phyloP scores from a whole-genome alignment of 2,797 vertebrate genomes.

The Melanotaenia maccullochi region DNA sequence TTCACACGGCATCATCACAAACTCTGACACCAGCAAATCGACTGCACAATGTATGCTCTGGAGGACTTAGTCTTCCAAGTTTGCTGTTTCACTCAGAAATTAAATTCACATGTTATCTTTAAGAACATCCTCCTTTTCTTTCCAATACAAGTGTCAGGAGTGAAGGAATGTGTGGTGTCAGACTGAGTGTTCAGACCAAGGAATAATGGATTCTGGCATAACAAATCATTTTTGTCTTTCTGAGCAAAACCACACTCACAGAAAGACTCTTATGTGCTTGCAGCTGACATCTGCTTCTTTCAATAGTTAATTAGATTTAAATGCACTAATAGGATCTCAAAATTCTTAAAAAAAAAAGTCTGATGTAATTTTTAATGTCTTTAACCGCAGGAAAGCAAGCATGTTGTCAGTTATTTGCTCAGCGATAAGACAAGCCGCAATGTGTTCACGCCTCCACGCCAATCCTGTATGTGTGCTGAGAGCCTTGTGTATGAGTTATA shows the following conservation, averaged over 20 bases:
- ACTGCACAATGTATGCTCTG: slow-evolving; percentile 61
- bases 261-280: slow-evolving; percentile 14
- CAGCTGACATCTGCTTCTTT: slow-evolving; percentile 30
- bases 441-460: slow-evolving; percentile 41
- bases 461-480: slow-evolving; percentile 62
- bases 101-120: slow-evolving; percentile 68
- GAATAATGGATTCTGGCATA: slow-evolving; percentile 57
- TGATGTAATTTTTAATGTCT: slow-evolving; percentile 46
- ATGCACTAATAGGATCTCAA: slow-evolving; percentile 30
- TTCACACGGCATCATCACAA: slow-evolving; percentile 66
- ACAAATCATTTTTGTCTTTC: slow-evolving; percentile 39
- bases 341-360: slow-evolving; percentile 36
- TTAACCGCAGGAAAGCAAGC: slow-evolving; percentile 37
- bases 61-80: slow-evolving; percentile 50
- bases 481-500: slow-evolving; percentile 59
- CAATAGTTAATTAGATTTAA: slow-evolving; percentile 36
- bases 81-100: slow-evolving; percentile 66
- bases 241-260: slow-evolving; percentile 42
- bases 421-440: slow-evolving; percentile 34
- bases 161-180: slow-evolving; percentile 45
- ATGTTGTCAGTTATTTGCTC: slow-evolving; percentile 37
- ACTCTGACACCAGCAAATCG: slow-evolving; percentile 58
- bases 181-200: slow-evolving; percentile 43
- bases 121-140: slow-evolving; percentile 58
- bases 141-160: slow-evolving; percentile 39